These are phyloP conservation scores for Spatulosminthurus flaviceps DNA, from an alignment of 2,888 invertebrate species.

Conservation along the genomic window DNA sequence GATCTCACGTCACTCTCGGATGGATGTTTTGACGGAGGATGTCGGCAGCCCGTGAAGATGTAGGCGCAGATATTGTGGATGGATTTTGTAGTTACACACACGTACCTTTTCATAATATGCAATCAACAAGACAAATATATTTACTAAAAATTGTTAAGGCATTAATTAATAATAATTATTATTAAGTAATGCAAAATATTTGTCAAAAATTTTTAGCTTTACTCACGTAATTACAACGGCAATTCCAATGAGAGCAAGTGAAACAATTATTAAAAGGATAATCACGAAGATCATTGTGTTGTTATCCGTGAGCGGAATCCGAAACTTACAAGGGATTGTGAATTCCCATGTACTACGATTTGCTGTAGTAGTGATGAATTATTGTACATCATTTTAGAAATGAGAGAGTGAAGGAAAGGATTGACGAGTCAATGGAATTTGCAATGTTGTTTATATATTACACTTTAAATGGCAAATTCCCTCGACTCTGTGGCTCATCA, in stretches of 20 bases:
- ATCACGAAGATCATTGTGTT: conserved; percentile 22
- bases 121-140: background rate
- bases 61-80: conserved; percentile 4
- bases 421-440: too few species aligned
- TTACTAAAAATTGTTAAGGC: background rate
- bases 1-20: background rate
- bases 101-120: background rate
- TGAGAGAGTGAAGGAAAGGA: too few species aligned
- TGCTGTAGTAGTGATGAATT: too few species aligned
- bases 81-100: conserved; percentile 22
- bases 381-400: too few species aligned
- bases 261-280: conserved; percentile 20
- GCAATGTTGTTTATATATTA: too few species aligned
- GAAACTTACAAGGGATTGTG: too few species aligned
- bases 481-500: too few species aligned
- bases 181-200: too few species aligned
- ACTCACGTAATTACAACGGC: conserved; percentile 28
- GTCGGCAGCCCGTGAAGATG: background rate
- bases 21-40: background rate
- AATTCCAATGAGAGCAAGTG: conserved; percentile 19
- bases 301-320: too few species aligned
- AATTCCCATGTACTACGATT: too few species aligned
- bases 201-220: background rate
- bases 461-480: too few species aligned
- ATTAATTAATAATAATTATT: too few species aligned